These are phyloP conservation scores for Pegoplata infirma DNA, from an alignment of 2,888 invertebrate genomes.

Conservation along the genomic window DNA sequence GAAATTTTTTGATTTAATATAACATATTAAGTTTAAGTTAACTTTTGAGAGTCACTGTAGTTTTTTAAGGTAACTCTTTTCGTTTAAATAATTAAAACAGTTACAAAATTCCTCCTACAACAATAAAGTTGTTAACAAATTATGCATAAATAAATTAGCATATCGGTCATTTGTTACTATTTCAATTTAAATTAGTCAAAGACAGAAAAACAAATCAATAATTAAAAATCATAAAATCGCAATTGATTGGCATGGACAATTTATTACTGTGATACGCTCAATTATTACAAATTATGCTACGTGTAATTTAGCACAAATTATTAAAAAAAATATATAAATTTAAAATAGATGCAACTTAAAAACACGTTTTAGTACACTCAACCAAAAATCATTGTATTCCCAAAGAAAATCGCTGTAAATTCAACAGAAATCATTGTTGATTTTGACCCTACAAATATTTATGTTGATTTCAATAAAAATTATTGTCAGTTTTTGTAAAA, in stretches of 20 bases:
- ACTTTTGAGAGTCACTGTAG: neutral
- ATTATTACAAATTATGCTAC: constrained; percentile 13
- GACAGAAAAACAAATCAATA: neutral
- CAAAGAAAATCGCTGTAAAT: no score
- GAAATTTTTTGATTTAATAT: no score
- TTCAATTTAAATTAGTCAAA: neutral
- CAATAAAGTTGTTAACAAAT: constrained; percentile 21
- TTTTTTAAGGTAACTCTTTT: neutral
- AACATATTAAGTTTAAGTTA: no score
- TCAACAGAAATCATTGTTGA: no score
- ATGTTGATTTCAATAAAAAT: no score
- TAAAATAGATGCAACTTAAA: neutral
- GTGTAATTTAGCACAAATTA: constrained; percentile 12
- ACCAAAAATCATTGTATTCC: no score
- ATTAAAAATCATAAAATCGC: neutral
- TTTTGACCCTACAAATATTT: no score
- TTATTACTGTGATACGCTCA: constrained; percentile 6
- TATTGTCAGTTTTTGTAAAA: no score
- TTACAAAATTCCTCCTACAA: constrained; percentile 15
- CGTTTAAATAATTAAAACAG: constrained; percentile 12
- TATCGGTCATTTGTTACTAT: neutral
- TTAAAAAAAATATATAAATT: neutral
- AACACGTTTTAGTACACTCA: no score
- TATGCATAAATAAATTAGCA: constrained; percentile 33
- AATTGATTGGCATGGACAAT: constrained; percentile 8